Base-by-base conservation (phyloP, 2,888 invertebrate species). In the Drosophila recens region DNA sequence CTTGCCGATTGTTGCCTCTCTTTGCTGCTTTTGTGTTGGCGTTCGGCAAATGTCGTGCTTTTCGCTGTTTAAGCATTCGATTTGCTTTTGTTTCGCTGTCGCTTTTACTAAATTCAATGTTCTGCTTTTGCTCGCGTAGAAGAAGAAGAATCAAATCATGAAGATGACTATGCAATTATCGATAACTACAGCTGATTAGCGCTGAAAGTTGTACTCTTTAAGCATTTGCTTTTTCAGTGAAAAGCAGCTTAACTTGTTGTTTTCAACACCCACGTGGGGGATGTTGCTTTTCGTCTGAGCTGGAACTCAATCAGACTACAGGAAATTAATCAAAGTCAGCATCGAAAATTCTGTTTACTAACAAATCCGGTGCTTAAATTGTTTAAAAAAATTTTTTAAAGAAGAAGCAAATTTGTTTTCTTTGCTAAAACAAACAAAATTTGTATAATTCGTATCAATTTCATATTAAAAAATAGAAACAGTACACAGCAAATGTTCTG, bases 31-130 rank as follows among this genome's bases (percentile, higher is more conserved):
- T 79, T 20, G 20, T 33, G 43, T 57, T 36, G 49, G 36, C 48
- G 27, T 46, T 75, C 76, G 80, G 59, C 20, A 20, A 10, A 13
- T 40, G 20, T 68, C 33, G 64, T 64, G 59, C 42, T 11, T 15
- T 34, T 79, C 34, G 38, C 40, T 56, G 11, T 23, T 9, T 10
- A 40, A 57, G 59, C 61, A 79, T 15, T 63, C 20, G 51, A 43
- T 46, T 46, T 51, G 46, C 49, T 54, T 49, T 49, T 34, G 51
- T 30, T 20, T 9, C n/a, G 30, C 34, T 52, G 36, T 48, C 11
- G 27, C n/a, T n/a, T 20, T 2, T 6, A 34, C 6, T n/a, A 40
- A 1, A 13, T 23, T 45, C 13, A 38, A 15, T 40, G 54, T 8
- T 13, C 10, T 40, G 20, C 33, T 34, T 64, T 45, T 1, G 10